Percentiles rank a stretch among this genome's conserved stretches.
phyloP scores from a whole-genome alignment of 2,113 vertebrate genomes.

The Pelecanoides urinatrix region DNA sequence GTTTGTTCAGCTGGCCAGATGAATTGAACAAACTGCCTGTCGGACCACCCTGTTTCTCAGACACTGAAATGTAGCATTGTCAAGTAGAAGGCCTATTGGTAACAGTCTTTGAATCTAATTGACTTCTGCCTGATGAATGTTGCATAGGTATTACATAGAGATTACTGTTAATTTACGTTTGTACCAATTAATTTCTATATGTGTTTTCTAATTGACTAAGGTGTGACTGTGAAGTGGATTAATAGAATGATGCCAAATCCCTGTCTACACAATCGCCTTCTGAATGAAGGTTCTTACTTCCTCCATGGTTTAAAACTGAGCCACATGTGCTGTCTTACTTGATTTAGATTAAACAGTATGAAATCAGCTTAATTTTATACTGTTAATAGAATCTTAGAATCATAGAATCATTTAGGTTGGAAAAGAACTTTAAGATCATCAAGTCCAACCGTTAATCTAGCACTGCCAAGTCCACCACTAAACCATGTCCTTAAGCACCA shows the following conservation, averaged over 20 bases:
- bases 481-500: no score
- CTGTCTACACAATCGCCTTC: not conserved
- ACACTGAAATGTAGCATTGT: not conserved
- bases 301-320: not conserved
- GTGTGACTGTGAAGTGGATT: constrained; percentile 5
- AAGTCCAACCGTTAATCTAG: no score
- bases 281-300: constrained; percentile 1
- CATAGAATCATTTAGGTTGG: no score
- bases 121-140: not conserved
- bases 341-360: not conserved
- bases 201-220: constrained; percentile 16
- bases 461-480: no score
- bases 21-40: not conserved
- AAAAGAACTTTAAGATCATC: no score
- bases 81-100: not conserved
- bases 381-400: not conserved
- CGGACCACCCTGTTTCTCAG: not conserved
- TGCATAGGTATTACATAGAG: not conserved
- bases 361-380: constrained; percentile 18
- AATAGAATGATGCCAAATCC: not conserved
- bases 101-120: not conserved
- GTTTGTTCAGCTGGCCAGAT: not conserved
- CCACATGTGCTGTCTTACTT: not conserved
- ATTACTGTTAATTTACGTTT: not conserved
- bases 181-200: not conserved